Base-by-base conservation (phyloP, 2,888 invertebrate genomes). In the Panorpa germanica region DNA sequence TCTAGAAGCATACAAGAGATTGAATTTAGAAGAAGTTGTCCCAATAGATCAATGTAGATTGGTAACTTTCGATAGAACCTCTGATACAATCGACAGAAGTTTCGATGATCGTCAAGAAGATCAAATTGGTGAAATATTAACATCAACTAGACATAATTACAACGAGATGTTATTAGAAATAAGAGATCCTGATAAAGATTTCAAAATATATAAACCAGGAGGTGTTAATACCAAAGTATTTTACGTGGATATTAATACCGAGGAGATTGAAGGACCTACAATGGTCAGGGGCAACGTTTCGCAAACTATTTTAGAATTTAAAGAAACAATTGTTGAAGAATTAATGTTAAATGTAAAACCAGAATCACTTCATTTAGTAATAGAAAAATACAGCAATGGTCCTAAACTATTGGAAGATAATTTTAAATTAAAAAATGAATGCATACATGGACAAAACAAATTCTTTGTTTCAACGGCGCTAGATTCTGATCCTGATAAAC, bases 151-250 rank as follows among this genome's bases (percentile, higher is more conserved):
- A n/a, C 38, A 59, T 47, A 29, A 56, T 49, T 57, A 57, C 37
- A 56, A 57, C 38, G 70, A 71, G 43, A 62, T 76, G 40, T 50
- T 78, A 35, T 47, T 82, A 38, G 78, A 82, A 53, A 64, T 68
- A 32, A 62, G 65, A 25, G 50, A 53, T 5, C 61, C 63, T 38
- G 63, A 63, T 44, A 62, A 61, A 39, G 50, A 60, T 37, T 76
- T 77, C 46, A 61, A 67, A 43, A 55, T 55, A 4, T 74, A 73
- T 45, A 59, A 59, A 42, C 58, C 62, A 15, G 71, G 69, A 40
- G 75, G 75, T 56, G 43, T 53, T 9, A 58, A 49, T 28, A 59
- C 66, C 36, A 70, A 66, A 50, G 66, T 74, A 4, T 71, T 61
- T 45, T 50, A 61, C 29, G 61, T 76, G 24, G 64, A 74, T 47